Evolutionary conservation across 2,797 vertebrate species (phyloP), one percentile per base, ranked within the genome.

Genomic region (Ctenopoma multispine): DNA sequence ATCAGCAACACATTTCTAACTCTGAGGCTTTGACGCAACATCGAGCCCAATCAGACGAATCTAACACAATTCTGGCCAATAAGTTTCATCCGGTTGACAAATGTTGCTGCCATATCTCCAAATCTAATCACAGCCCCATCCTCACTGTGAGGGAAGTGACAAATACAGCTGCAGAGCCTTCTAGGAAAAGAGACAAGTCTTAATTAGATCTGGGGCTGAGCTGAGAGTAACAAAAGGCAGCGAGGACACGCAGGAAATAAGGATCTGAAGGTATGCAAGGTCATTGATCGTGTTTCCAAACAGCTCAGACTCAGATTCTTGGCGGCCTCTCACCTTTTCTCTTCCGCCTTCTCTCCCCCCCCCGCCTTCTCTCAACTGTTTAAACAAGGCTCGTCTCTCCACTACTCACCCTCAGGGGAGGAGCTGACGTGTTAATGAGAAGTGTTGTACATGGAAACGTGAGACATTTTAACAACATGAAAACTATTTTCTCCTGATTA

Each of bases 191-290:
- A 72, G 59, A 72, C 71, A 9, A 67, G 63, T 73, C 77, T 75
- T 86, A 80, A 89, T 90, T 74, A 89, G 86, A 86, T 83, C 77
- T 71, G 82, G 48, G 64, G 82, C 83, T 81, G 46, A 67, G 43
- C 43, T 8, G 72, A 65, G 68, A n/a, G 58, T n/a, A 75, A 86
- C 79, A 69, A 75, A 72, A 74, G 82, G 69, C 79, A 48, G 59
- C 1, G 49, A 69, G 63, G 55, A 58, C 7, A 29, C 24, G 43
- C 60, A 72, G 80, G 81, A 84, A 87, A 77, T 60, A 13, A 61
- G 80, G 73, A 81, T 81, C 72, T 61, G 29, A 67, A 64, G 23
- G 55, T 43, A 59, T 1, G 50, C 4, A 2, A 76, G 80, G 77
- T 86, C 83, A 82, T 63, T 55, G 78, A 83, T 85, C 76, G 59